phyloP scores from a whole-genome alignment of 2,888 invertebrate genomes.

The Sepiola atlantica region DNA sequence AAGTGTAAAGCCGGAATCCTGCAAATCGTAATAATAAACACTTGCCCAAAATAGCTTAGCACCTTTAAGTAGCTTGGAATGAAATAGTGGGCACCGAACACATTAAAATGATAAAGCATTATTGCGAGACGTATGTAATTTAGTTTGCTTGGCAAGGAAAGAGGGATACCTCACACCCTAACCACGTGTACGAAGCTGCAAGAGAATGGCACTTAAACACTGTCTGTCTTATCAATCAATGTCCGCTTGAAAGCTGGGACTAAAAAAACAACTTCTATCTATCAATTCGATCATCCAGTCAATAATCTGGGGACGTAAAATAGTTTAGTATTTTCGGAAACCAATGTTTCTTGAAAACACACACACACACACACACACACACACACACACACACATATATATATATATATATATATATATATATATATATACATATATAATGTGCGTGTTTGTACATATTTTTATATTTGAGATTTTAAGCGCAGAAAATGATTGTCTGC shows the following conservation, averaged over 20 bases:
- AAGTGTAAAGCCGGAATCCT: not conserved
- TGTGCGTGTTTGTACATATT: not conserved
- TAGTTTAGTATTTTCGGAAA: not conserved
- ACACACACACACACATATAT: too few relatives aligned
- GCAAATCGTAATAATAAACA: not conserved
- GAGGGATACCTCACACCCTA: not conserved
- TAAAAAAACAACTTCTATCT: not conserved
- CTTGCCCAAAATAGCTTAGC: not conserved
- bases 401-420: too few relatives aligned
- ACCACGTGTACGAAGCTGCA: not conserved
- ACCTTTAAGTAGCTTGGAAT: not conserved
- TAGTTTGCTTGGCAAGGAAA: too few relatives aligned
- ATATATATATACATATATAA: too few relatives aligned
- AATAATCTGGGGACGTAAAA: not conserved
- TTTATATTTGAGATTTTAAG: not conserved
- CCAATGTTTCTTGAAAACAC: constrained; percentile 2
- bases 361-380: not conserved
- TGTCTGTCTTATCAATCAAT: constrained; percentile 21
- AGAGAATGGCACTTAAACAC: not conserved
- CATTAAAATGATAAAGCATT: not conserved
- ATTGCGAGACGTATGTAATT: not conserved
- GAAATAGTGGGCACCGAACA: not conserved
- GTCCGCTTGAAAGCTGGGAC: not conserved
- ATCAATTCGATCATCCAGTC: not conserved
- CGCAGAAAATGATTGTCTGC: not conserved